A percentile compares a stretch with the other conserved stretches of the same genome.
phyloP scores from a whole-genome alignment of 2,888 invertebrate species.

The Eristalis arbustorum region DNA sequence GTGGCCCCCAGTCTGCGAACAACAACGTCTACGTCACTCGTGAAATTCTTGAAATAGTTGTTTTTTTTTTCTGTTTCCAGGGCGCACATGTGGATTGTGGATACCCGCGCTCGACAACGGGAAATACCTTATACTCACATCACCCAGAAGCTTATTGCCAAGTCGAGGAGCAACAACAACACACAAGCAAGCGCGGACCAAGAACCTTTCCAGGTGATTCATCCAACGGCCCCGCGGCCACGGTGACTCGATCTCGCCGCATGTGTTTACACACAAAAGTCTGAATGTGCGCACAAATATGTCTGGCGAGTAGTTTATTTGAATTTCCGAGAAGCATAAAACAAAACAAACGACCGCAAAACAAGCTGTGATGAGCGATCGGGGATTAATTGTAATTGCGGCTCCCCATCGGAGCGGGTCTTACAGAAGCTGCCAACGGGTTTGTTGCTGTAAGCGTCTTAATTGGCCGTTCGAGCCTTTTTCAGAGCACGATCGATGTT shows the following conservation, averaged over 20 bases:
- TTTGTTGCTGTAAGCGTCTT: background rate
- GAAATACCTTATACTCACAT: background rate
- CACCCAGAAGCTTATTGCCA: background rate
- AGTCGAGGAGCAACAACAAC: background rate
- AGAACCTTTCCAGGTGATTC: background rate
- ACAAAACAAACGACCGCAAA: background rate
- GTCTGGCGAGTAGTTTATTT: background rate
- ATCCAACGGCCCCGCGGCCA: background rate
- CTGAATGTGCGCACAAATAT: background rate
- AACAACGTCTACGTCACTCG: conserved; percentile 5
- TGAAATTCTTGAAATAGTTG: conserved; percentile 14
- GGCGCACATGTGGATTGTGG: background rate
- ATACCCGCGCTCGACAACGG: background rate
- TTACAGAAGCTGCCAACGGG: conserved; percentile 30
- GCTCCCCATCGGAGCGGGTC: conserved; percentile 21
- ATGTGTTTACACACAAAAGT: background rate
- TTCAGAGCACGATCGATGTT: conserved; percentile 18
- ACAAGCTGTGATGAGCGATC: conserved; percentile 12
- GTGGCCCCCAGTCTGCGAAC: background rate
- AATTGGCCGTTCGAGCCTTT: conserved; percentile 41
- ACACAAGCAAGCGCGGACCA: background rate
- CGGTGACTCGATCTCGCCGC: background rate
- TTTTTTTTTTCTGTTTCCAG: background rate
- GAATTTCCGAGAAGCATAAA: background rate
- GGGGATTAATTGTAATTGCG: conserved; percentile 51